Conservation (phyloP, 2,888 invertebrate species). For the Thyatira batis region DNA sequence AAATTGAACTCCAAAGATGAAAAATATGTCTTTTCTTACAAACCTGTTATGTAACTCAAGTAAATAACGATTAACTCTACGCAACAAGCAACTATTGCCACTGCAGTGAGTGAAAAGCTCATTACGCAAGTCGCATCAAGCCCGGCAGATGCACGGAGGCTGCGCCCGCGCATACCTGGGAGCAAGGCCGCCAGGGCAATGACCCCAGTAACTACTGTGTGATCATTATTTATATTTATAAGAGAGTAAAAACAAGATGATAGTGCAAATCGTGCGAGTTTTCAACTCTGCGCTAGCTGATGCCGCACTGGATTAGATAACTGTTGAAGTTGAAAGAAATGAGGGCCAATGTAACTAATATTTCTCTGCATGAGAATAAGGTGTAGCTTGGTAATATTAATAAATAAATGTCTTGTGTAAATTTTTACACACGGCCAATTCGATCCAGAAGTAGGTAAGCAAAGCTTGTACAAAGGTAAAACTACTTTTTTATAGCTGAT, state of each 20-base stretch:
- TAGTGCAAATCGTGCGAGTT: background rate
- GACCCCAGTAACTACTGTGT: slow-evolving; percentile 2
- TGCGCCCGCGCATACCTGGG: slow-evolving; percentile 10
- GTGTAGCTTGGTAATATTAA: too few relatives aligned
- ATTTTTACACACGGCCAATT: too few relatives aligned
- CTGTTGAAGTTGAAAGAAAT: too few relatives aligned
- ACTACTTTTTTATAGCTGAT: too few relatives aligned
- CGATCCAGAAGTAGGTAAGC: too few relatives aligned
- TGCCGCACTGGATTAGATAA: too few relatives aligned
- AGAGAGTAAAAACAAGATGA: background rate
- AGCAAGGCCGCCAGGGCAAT: slow-evolving; percentile 11
- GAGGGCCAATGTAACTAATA: too few relatives aligned
- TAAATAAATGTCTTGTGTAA: too few relatives aligned
- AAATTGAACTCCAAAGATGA: too few relatives aligned
- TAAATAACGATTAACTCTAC: background rate
- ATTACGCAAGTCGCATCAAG: slow-evolving; percentile 11
- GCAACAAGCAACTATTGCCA: background rate
- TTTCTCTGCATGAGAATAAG: too few relatives aligned
- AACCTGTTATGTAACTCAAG: background rate
- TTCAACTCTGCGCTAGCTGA: too few relatives aligned
- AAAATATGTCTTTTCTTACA: background rate
- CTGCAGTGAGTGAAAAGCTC: slow-evolving; percentile 1
- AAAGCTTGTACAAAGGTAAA: too few relatives aligned
- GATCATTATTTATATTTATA: slow-evolving; percentile 1
- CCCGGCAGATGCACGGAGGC: slow-evolving; percentile 9